phyloP scores from a whole-genome alignment of 2,797 vertebrate species.

The Galagoides demidoff region DNA sequence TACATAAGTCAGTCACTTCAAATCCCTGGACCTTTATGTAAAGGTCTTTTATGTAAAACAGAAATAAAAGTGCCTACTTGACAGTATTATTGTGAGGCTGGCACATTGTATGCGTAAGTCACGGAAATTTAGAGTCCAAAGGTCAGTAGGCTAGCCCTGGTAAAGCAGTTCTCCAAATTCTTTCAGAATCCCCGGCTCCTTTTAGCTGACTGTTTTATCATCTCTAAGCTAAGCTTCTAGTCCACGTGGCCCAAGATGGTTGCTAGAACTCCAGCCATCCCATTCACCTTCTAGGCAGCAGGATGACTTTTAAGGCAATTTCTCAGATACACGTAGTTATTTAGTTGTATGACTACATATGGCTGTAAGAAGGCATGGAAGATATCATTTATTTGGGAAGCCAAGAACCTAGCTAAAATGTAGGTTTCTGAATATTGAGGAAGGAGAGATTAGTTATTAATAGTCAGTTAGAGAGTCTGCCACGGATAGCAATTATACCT shows the following conservation, averaged over 20 bases:
- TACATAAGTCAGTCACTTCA: not conserved
- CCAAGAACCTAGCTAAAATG: not conserved
- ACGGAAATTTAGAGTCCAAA: not conserved
- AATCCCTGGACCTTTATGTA: not conserved
- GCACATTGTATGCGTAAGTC: not conserved
- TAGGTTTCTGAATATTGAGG: not conserved
- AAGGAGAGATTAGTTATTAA: not conserved
- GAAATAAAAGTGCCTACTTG: not conserved
- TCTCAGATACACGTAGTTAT: not conserved
- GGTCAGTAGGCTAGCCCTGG: not conserved
- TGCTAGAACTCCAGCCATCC: conserved; percentile 13
- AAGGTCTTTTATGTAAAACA: not conserved
- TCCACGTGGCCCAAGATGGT: not conserved
- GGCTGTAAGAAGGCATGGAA: not conserved
- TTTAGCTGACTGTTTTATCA: not conserved
- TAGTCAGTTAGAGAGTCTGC: not conserved
- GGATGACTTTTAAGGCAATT: not conserved
- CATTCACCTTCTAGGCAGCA: not conserved
- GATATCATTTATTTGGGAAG: not conserved
- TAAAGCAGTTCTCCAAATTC: not conserved
- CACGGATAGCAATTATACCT: not conserved
- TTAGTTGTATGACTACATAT: not conserved
- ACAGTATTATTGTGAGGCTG: not conserved
- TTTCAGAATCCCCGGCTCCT: not conserved
- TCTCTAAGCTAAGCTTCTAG: not conserved